Evolutionary conservation across 2,888 invertebrate genomes (phyloP).

Genomic region (Agriotes lineatus): DNA sequence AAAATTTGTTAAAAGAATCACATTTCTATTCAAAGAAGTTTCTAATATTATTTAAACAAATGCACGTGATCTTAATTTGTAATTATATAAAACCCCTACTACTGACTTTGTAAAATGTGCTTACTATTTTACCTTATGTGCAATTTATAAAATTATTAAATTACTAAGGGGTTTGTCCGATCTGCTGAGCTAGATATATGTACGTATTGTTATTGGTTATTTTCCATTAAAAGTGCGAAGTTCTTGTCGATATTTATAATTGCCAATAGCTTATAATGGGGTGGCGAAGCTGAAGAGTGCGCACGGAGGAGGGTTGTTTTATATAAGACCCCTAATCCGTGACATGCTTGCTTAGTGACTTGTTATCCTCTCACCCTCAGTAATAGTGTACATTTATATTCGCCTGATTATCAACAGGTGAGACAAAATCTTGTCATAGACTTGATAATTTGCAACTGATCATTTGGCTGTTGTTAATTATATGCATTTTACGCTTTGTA

Average conservation of each 20-base stretch:
- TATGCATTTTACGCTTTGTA: too few species aligned
- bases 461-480: too few species aligned
- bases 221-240: constrained; percentile 40
- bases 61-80: too few species aligned
- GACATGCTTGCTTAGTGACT: constrained; percentile 48
- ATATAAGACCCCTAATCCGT: constrained; percentile 46
- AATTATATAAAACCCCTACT: too few species aligned
- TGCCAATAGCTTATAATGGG: constrained; percentile 35
- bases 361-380: constrained; percentile 35
- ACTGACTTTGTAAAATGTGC: too few species aligned
- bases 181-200: background rate
- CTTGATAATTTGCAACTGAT: background rate
- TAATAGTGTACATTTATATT: constrained; percentile 26
- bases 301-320: constrained; percentile 42
- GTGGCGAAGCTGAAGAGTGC: constrained; percentile 38
- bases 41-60: too few species aligned
- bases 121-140: too few species aligned
- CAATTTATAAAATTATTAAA: too few species aligned
- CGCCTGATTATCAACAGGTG: constrained; percentile 31
- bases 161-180: background rate
- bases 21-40: too few species aligned
- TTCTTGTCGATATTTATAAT: constrained; percentile 50
- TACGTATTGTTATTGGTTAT: background rate
- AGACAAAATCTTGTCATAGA: background rate
- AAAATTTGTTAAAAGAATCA: too few species aligned